These are phyloP conservation scores for Melanotaenia pygmaea DNA, from an alignment of 2,797 vertebrate genomes.

Conservation along the genomic window DNA sequence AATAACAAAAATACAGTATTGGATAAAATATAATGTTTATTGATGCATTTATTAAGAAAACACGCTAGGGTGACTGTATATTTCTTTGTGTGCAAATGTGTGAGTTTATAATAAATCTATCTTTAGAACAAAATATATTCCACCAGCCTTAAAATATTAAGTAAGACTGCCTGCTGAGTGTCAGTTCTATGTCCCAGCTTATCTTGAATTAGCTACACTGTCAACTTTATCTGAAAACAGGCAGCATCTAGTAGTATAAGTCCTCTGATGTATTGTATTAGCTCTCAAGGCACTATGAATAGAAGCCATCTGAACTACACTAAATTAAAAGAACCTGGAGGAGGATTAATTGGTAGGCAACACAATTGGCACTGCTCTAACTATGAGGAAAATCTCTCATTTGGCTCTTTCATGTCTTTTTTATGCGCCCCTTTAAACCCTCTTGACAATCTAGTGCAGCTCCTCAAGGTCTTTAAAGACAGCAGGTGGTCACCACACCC, in stretches of 20 bases:
- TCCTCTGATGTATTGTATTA: constrained; percentile 27
- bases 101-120: background rate
- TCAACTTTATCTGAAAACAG: background rate
- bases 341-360: constrained; percentile 48
- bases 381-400: constrained; percentile 47
- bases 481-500: constrained; percentile 73
- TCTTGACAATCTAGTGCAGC: constrained; percentile 37
- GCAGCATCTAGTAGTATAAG: constrained; percentile 6
- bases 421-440: constrained; percentile 43
- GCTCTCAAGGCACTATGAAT: constrained; percentile 1
- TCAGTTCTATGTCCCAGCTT: background rate
- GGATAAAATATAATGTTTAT: too few relatives aligned
- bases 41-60: too few relatives aligned
- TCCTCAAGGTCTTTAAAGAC: constrained; percentile 67
- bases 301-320: constrained; percentile 23
- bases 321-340: constrained; percentile 9
- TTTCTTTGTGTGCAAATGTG: too few relatives aligned
- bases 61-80: too few relatives aligned
- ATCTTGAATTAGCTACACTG: background rate
- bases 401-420: constrained; percentile 50
- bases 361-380: constrained; percentile 27
- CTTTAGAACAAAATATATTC: background rate
- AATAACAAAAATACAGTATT: too few relatives aligned
- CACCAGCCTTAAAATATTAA: background rate
- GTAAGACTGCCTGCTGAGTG: background rate